Evolutionary conservation across 1,140 invertebrate genomes (phyloP).

Genomic region (Galendromus occidentalis): DNA sequence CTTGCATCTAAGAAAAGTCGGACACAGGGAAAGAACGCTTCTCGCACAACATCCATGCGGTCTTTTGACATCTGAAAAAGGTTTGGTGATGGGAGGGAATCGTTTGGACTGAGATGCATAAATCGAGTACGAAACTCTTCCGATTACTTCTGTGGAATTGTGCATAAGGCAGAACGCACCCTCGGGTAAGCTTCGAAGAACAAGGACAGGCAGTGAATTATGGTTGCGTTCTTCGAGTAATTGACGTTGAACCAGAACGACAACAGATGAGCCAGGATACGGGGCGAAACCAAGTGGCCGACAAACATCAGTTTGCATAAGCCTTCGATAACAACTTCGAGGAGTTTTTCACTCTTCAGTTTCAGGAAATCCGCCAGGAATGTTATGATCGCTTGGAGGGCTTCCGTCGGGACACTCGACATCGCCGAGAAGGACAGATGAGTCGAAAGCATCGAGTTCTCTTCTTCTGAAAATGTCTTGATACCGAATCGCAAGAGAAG

Average conservation of each 20-base stretch:
- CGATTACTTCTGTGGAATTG: too few relatives aligned
- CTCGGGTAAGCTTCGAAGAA: not conserved
- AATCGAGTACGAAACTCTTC: too few relatives aligned
- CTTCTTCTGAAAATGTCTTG: not conserved
- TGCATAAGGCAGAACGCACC: too few relatives aligned
- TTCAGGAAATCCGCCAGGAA: constrained; percentile 2
- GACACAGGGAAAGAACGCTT: not conserved
- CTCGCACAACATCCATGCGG: not conserved
- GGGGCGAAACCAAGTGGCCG: not conserved
- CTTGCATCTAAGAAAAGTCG: not conserved
- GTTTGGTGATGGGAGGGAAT: too few relatives aligned
- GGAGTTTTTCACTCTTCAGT: not conserved
- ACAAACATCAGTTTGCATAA: constrained; percentile 7
- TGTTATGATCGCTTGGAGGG: not conserved
- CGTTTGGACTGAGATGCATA: too few relatives aligned
- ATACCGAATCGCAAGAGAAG: not conserved
- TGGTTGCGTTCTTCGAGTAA: not conserved
- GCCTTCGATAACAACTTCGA: constrained; percentile 1
- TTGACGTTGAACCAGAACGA: constrained; percentile 7
- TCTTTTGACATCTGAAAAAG: not conserved
- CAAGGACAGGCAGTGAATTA: not conserved
- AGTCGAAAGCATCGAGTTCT: not conserved
- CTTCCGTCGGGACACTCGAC: not conserved
- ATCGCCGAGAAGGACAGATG: not conserved
- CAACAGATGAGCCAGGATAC: not conserved